Evolutionary conservation across 2,113 vertebrate species (phyloP).

Genomic region (Hemichromis elongatus): DNA sequence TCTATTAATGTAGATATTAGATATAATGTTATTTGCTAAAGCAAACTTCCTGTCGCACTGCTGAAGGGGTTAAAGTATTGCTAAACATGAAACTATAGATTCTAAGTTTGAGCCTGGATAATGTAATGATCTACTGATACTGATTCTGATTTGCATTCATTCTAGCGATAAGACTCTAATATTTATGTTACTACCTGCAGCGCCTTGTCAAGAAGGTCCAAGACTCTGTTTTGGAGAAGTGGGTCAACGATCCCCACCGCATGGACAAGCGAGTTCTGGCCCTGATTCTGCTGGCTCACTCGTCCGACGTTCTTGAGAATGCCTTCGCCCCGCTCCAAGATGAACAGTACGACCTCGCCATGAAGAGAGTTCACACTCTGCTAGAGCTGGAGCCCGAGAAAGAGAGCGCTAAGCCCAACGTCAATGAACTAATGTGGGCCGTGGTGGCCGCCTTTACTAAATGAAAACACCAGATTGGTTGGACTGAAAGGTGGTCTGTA

Average conservation of each 20-base stretch:
- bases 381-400: constrained; percentile 93
- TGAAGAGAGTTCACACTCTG: constrained; percentile 91
- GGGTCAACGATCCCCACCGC: constrained; percentile 94
- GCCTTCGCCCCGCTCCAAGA: constrained; percentile 94
- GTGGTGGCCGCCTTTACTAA: constrained; percentile 94
- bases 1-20: not conserved
- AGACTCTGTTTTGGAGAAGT: constrained; percentile 91
- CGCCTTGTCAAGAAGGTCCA: constrained; percentile 96
- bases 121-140: not conserved
- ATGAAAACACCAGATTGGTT: constrained; percentile 60
- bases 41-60: not conserved
- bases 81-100: not conserved
- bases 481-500: constrained; percentile 50
- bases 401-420: constrained; percentile 86
- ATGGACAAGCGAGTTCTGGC: constrained; percentile 95
- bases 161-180: not conserved
- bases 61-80: not conserved
- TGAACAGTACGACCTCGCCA: constrained; percentile 95
- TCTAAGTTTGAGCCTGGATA: not conserved
- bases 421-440: constrained; percentile 94
- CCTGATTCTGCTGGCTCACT: constrained; percentile 91
- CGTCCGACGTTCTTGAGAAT: constrained; percentile 95
- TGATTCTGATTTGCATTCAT: not conserved
- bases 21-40: too few species aligned
- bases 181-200: constrained; percentile 33